Base-by-base conservation (phyloP, 2,113 vertebrate species). In the Proteles cristata region DNA sequence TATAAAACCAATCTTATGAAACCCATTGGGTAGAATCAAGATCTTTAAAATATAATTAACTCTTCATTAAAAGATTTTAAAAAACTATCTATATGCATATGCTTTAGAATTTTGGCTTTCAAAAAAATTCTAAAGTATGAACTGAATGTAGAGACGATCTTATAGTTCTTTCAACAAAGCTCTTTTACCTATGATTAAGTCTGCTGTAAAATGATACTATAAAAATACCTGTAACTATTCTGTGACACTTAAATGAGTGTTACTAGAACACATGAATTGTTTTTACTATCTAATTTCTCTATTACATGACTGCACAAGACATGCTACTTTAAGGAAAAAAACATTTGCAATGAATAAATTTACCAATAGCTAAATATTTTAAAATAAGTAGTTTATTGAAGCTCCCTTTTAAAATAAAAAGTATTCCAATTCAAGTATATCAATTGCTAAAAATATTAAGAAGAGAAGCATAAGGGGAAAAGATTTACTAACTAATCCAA, bases 1-100 rank as follows among this genome's bases (percentile, higher is more conserved):
- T 73, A 83, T 94, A 97, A 98, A 98, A 77, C 80, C 83, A 98
- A 95, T 43, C 33, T 86, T 83, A 21, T 76, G 63, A 48, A 85
- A 23, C 11, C 35, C 31, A 53, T 9, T 89, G 7, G 0, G 50
- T 1, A 63, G 63, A 96, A n/a, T 48, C 68, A 96, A 95, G 39
- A 61, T 66, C 33, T 89, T 88, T 95, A 91, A 81, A 45, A 97
- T 3, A 95, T 93, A 98, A 97, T 15, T 66, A 66, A 48, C 16
- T 80, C 58, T 94, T 93, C 91, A 97, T 88, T 89, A 93, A 35
- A 74, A 97, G 93, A 4, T 39, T 39, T 39, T 39, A 45, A 97
- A 23, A 45, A 96, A 86, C 9, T 6, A 21, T 55, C 55, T 39
- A 63, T 6, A 43, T 33, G 17, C 0, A 79, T 68, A 96, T 76